Conservation (phyloP, 1,140 invertebrate genomes). For the Brachionus calyciflorus region DNA sequence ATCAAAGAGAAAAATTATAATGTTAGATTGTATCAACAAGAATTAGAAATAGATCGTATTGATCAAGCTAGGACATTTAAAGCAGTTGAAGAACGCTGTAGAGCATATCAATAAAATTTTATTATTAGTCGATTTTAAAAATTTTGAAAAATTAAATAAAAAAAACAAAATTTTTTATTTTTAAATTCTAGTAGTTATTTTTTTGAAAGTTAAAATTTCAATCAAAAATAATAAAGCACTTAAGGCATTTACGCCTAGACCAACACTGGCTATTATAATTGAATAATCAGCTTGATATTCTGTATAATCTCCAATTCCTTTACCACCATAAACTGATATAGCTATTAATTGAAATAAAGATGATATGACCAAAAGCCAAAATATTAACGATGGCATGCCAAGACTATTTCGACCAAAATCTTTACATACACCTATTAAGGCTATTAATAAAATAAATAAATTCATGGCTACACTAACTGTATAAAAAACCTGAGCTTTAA, state of each 20-base stretch:
- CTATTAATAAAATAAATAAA: background rate
- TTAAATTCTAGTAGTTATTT: background rate
- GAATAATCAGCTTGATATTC: conserved; percentile 30
- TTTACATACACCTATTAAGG: conserved; percentile 20
- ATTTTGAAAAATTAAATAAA: background rate
- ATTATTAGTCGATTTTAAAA: background rate
- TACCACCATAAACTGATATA: conserved; percentile 33
- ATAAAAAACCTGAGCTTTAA: conserved; percentile 19
- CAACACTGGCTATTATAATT: conserved; percentile 41
- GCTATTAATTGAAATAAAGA: conserved; percentile 26
- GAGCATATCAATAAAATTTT: conserved; percentile 7
- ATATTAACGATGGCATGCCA: conserved; percentile 28
- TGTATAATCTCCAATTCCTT: conserved; percentile 11
- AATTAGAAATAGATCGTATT: conserved; percentile 30
- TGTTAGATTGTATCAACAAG: conserved; percentile 25
- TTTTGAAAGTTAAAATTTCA: conserved; percentile 9
- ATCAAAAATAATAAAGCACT: conserved; percentile 35
- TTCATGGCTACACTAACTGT: background rate
- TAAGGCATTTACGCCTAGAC: background rate
- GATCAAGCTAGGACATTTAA: background rate
- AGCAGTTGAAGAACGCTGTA: conserved; percentile 8
- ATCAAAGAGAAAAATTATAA: conserved; percentile 37
- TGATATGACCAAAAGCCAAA: conserved; percentile 36
- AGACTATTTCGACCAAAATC: conserved; percentile 25
- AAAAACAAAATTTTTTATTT: background rate